Evolutionary conservation across 2,113 vertebrate species (phyloP).

Genomic region (Tinamus guttatus): DNA sequence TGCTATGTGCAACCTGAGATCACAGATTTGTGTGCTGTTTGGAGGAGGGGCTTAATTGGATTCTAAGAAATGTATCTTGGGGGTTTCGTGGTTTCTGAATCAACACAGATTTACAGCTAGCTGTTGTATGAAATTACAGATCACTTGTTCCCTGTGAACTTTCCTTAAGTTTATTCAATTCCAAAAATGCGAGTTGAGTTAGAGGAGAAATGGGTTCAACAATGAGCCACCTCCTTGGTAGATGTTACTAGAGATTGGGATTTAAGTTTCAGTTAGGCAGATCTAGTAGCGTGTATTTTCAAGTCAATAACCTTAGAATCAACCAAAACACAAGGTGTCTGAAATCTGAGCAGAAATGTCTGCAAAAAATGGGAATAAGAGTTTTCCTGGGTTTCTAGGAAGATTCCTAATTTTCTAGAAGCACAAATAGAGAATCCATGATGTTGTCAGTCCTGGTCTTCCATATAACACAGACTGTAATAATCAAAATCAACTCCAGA

Average conservation of each 20-base stretch:
- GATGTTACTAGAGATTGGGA: not conserved
- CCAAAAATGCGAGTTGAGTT: not conserved
- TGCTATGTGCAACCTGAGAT: constrained; percentile 57
- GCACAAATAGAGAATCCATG: not conserved
- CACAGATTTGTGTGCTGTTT: constrained; percentile 24
- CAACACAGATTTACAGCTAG: constrained; percentile 57
- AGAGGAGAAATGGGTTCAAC: not conserved
- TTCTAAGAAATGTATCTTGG: constrained; percentile 58
- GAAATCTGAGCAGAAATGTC: not conserved
- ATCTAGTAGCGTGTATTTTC: not conserved
- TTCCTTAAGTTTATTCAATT: constrained; percentile 20
- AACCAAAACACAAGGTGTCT: not conserved
- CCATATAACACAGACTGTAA: not conserved
- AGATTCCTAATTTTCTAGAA: not conserved
- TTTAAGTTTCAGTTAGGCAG: not conserved
- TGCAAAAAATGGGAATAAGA: not conserved
- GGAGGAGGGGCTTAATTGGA: constrained; percentile 16
- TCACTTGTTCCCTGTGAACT: constrained; percentile 32
- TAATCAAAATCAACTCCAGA: not conserved
- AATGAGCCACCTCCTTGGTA: not conserved
- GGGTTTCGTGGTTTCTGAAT: constrained; percentile 59
- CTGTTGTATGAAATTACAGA: constrained; percentile 57
- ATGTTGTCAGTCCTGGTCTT: not conserved
- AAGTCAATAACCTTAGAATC: not conserved
- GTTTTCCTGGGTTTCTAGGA: not conserved